Conservation (phyloP, 2,113 vertebrate genomes). For the Oreotrochilus melanogaster region DNA sequence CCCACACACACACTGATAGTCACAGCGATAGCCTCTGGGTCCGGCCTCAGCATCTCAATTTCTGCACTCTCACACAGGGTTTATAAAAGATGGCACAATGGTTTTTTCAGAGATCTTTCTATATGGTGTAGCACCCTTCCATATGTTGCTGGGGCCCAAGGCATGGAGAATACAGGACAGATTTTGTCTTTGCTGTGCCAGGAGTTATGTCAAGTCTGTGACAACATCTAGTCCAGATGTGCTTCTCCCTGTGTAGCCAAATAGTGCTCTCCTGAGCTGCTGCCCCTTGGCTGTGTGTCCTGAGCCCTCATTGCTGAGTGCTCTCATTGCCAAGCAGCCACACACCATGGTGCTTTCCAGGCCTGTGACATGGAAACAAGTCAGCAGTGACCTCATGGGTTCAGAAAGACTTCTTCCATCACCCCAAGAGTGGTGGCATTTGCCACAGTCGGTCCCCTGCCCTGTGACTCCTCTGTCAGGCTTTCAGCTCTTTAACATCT, state of each 20-base stretch:
- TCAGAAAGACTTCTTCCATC: background rate
- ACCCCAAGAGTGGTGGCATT: background rate
- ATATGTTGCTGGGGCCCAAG: background rate
- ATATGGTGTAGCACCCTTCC: background rate
- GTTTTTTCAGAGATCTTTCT: background rate
- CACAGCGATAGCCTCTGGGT: conserved; percentile 16
- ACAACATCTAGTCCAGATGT: background rate
- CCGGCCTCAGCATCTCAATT: conserved; percentile 2
- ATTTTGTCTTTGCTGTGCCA: background rate
- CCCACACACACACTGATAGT: background rate
- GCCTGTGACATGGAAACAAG: background rate
- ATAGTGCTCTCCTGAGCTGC: background rate
- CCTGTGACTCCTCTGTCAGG: background rate
- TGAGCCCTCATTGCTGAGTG: background rate
- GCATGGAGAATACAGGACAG: background rate
- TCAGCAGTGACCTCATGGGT: background rate
- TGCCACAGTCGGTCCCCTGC: background rate
- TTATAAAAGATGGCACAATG: background rate
- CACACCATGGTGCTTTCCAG: accelerated
- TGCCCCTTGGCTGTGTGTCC: background rate
- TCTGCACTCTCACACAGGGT: background rate
- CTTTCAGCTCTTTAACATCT: background rate
- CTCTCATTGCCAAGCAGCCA: background rate
- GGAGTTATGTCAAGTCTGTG: background rate
- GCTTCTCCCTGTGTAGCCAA: background rate